Percentiles rank a stretch among this genome's conserved stretches.
Conservation (phyloP, 37 sponge, comb jelly and placozoan genomes). For the Aplysina aerophoba region DNA sequence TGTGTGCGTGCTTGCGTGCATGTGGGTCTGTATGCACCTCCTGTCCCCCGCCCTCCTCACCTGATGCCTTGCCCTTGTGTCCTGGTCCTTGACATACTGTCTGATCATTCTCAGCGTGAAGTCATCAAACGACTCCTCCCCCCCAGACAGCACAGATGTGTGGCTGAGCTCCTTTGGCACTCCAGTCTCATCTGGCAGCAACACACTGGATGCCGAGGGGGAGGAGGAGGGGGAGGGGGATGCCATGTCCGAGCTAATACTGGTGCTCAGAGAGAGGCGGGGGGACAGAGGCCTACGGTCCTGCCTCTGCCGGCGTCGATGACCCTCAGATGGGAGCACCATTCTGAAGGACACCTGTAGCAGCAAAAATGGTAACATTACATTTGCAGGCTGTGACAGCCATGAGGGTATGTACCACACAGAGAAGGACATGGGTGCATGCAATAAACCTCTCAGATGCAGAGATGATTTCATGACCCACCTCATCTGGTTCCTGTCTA, state of each 20-base stretch:
- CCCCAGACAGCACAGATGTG: constrained; percentile 27
- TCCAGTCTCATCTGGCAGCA: constrained; percentile 18
- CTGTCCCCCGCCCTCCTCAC: background rate
- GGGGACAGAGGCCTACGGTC: background rate
- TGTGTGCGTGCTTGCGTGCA: too few relatives aligned
- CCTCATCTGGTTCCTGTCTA: background rate
- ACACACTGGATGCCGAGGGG: background rate
- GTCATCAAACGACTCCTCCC: constrained; percentile 49
- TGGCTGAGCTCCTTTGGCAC: constrained; percentile 1
- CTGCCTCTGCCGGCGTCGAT: constrained; percentile 47
- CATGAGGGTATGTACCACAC: too few relatives aligned
- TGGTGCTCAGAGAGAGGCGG: constrained; percentile 20
- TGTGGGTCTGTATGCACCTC: too few relatives aligned
- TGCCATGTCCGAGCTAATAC: background rate
- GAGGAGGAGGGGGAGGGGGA: constrained; percentile 13
- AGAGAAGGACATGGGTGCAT: background rate
- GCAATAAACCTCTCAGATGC: background rate
- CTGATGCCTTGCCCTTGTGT: constrained; percentile 77
- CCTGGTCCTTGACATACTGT: constrained; percentile 79
- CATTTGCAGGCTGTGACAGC: too few relatives aligned
- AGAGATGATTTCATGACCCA: background rate
- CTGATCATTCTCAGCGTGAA: constrained; percentile 74
- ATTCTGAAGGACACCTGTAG: constrained; percentile 68
- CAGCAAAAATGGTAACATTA: background rate
- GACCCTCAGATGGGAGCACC: constrained; percentile 85